Percentiles rank a stretch among this genome's conserved stretches.
Conservation (phyloP, 1,140 invertebrate species). For the Drosophila lowei region DNA sequence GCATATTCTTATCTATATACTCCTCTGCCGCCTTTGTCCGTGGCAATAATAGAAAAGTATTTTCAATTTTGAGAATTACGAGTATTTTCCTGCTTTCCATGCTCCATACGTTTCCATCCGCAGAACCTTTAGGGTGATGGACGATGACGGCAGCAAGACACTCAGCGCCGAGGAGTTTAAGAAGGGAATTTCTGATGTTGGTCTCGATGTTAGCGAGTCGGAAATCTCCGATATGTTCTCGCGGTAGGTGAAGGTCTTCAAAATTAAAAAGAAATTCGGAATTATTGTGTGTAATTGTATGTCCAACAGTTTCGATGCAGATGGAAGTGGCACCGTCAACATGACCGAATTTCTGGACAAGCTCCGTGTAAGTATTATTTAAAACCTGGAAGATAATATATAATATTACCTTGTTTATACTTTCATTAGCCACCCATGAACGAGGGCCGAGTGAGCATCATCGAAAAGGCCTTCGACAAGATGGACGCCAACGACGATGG, state of each 20-base stretch:
- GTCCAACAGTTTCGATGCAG: conserved; percentile 88
- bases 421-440: conserved; percentile 92
- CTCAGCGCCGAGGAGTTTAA: conserved; percentile 93
- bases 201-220: conserved; percentile 87
- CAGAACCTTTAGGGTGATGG: conserved; percentile 95
- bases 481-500: conserved; percentile 94
- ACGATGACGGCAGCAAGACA: conserved; percentile 93
- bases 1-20: conserved; percentile 47
- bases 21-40: conserved; percentile 41
- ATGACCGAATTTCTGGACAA: conserved; percentile 94
- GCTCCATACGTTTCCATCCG: neutral
- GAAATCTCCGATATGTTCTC: conserved; percentile 87
- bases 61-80: conserved; percentile 35
- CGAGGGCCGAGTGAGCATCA: conserved; percentile 88
- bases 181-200: conserved; percentile 90
- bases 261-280: neutral
- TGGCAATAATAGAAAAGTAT: conserved; percentile 59
- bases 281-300: neutral
- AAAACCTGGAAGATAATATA: neutral
- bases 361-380: conserved; percentile 88
- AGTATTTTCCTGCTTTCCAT: conserved; percentile 27
- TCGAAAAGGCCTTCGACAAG: conserved; percentile 94
- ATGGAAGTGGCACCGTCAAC: conserved; percentile 91
- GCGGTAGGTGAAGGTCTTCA: conserved; percentile 32
- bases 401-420: neutral